These are phyloP conservation scores for Cosmopolites sordidus DNA, from an alignment of 2,888 invertebrate genomes.

Conservation along the genomic window DNA sequence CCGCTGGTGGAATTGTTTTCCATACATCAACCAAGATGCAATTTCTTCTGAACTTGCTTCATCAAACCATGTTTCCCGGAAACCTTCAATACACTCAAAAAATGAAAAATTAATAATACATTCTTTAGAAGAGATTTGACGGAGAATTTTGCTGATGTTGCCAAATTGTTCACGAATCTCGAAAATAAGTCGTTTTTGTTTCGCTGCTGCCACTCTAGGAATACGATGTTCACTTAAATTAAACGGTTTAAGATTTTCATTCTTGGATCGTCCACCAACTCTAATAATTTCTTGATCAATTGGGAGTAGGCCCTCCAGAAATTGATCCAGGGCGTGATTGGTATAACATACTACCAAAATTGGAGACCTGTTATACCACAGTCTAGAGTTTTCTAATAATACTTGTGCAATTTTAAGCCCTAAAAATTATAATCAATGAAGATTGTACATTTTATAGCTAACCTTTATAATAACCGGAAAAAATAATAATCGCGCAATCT, in stretches of 20 bases:
- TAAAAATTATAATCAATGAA: conserved; percentile 10
- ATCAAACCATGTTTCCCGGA: conserved; percentile 45
- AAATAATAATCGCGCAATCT: too few relatives aligned
- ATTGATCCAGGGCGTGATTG: conserved; percentile 85
- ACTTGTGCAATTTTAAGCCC: conserved; percentile 24
- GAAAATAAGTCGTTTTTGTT: too few relatives aligned
- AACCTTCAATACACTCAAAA: conserved; percentile 30
- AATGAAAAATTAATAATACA: conserved; percentile 4
- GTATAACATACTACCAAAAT: conserved; percentile 78
- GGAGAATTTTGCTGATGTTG: conserved; percentile 14
- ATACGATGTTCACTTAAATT: conserved; percentile 44
- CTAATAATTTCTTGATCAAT: conserved; percentile 61
- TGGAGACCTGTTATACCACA: conserved; percentile 51
- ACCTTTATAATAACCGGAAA: too few relatives aligned
- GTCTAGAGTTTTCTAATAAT: conserved; percentile 11
- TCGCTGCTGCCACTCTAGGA: too few relatives aligned
- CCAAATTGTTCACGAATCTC: neutral
- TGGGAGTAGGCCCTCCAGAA: conserved; percentile 64
- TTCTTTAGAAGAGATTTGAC: conserved; percentile 8
- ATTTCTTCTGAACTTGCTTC: conserved; percentile 27
- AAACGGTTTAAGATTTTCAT: conserved; percentile 53
- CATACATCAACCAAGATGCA: conserved; percentile 32
- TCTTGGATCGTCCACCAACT: conserved; percentile 66
- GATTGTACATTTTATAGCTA: too few relatives aligned
- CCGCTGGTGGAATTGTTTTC: too few relatives aligned